Percentiles rank a stretch among this genome's conserved stretches.
These are phyloP conservation scores for Palloptera scutellata DNA, from an alignment of 2,888 invertebrate species.

Conservation along the genomic window DNA sequence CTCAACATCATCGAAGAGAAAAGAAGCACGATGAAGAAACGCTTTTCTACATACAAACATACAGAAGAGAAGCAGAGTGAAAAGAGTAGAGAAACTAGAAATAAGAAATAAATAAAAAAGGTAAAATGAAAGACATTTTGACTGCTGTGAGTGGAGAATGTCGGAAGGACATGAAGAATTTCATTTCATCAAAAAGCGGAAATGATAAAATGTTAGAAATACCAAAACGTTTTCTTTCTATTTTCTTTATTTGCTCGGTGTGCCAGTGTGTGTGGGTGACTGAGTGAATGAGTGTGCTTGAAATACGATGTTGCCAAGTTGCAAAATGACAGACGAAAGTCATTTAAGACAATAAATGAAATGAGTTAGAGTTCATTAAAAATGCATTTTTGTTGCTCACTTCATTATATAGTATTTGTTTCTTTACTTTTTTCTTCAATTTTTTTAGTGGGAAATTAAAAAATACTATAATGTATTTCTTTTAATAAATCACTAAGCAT, in stretches of 20 bases:
- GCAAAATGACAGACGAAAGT: constrained; percentile 13
- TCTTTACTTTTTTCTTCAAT: too few species aligned
- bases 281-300: background rate
- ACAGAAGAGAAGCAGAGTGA: background rate
- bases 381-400: too few species aligned
- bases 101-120: background rate
- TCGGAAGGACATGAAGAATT: too few species aligned
- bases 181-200: too few species aligned
- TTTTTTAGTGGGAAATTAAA: too few species aligned
- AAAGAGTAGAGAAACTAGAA: background rate
- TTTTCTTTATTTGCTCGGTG: too few species aligned
- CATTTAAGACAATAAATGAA: constrained; percentile 20
- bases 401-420: too few species aligned
- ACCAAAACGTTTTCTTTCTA: too few species aligned
- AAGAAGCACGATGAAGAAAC: constrained; percentile 16
- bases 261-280: background rate
- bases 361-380: constrained; percentile 28
- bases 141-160: background rate
- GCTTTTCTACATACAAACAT: constrained; percentile 1
- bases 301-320: too few species aligned
- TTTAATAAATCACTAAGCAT: too few species aligned
- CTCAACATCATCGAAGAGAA: constrained; percentile 7
- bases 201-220: too few species aligned
- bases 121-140: background rate
- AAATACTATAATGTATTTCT: too few species aligned